phyloP scores from a whole-genome alignment of 2,113 vertebrate species.

The Trochalopteron elliotii region DNA sequence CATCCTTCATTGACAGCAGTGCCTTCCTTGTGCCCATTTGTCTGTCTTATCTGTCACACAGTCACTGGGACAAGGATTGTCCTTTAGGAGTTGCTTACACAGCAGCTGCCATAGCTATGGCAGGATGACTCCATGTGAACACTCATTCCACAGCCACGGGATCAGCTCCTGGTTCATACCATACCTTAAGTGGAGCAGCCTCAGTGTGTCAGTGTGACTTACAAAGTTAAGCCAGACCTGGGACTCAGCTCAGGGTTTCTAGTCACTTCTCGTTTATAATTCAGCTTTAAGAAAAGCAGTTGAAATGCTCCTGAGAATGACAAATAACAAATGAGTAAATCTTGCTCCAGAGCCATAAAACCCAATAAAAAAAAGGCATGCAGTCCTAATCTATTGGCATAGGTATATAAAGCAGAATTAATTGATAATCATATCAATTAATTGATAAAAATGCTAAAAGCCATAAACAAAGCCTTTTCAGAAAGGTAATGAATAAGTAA shows the following conservation, averaged over 20 bases:
- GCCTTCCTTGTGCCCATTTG: not conserved
- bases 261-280: not conserved
- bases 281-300: conserved; percentile 33
- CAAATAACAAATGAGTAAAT: conserved; percentile 36
- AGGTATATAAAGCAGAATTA: not conserved
- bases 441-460: not conserved
- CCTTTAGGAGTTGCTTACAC: not conserved
- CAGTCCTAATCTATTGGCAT: not conserved
- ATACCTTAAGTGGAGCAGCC: conserved; percentile 26
- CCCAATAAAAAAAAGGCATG: not conserved
- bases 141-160: not conserved
- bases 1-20: not conserved
- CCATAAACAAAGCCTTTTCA: not conserved
- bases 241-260: not conserved
- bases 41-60: not conserved
- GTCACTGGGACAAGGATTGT: not conserved
- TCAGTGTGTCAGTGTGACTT: not conserved
- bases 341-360: not conserved
- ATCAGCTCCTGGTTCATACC: conserved; percentile 18
- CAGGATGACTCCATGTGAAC: not conserved
- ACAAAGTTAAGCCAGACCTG: not conserved
- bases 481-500: not conserved
- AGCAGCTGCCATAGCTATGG: not conserved
- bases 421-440: conserved; percentile 2
- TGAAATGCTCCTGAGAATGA: conserved; percentile 54